phyloP scores from a whole-genome alignment of 2,797 vertebrate genomes.

The Capromys pilorides region DNA sequence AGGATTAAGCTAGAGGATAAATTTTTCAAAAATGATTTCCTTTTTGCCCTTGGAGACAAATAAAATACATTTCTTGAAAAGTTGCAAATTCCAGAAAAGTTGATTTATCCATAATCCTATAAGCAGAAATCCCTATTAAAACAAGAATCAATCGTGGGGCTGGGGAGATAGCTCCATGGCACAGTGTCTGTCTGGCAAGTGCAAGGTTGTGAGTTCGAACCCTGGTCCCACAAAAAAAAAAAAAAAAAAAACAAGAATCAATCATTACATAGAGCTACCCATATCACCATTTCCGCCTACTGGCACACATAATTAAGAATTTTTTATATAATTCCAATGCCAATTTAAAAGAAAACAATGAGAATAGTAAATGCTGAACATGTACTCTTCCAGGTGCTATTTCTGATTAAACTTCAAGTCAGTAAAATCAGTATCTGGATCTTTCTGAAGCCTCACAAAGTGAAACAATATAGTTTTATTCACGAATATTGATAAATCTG shows the following conservation, averaged over 20 bases:
- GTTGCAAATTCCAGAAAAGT: not conserved
- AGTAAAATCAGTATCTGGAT: not conserved
- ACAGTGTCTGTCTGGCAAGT: too few relatives aligned
- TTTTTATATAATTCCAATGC: not conserved
- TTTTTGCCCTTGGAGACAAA: not conserved
- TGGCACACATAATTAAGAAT: not conserved
- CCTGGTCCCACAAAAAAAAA: too few relatives aligned
- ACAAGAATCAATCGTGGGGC: too few relatives aligned
- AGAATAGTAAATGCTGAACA: not conserved
- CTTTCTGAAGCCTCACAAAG: not conserved
- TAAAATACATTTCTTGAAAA: slow-evolving; percentile 21
- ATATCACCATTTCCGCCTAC: not conserved
- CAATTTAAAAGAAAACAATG: not conserved
- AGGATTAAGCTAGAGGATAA: slow-evolving; percentile 38
- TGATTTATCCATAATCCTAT: not conserved
- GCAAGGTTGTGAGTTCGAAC: too few relatives aligned
- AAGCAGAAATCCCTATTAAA: slow-evolving; percentile 31
- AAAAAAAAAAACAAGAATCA: too few relatives aligned
- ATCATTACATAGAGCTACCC: not conserved
- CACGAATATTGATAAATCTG: not conserved
- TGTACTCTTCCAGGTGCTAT: not conserved
- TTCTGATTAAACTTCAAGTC: not conserved
- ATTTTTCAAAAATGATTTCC: not conserved
- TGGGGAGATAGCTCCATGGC: too few relatives aligned
- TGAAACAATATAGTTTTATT: not conserved